Evolutionary conservation across 2,113 vertebrate species (phyloP), one percentile per base, ranked within the genome.

Genomic region (Centrocercus urophasianus): DNA sequence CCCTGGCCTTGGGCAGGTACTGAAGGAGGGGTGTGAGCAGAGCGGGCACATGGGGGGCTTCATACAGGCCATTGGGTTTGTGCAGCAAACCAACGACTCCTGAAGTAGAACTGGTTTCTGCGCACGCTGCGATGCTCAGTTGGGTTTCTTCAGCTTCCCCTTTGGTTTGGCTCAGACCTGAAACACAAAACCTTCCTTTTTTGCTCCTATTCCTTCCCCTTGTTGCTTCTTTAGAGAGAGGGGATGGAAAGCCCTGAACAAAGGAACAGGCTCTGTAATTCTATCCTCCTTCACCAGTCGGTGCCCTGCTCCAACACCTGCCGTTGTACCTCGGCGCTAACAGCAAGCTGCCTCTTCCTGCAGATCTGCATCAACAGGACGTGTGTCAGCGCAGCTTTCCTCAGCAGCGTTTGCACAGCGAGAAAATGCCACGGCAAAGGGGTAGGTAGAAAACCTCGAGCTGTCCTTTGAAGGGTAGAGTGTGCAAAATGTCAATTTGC

Each of bases 21-120:
- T 16, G 30, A 1, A 0, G 45, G 24, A 61, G 13, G 15, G 18
- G 3, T 40, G 38, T 7, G 27, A 76, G 27, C 1, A 32, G 2
- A 88, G 20, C 32, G 57, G 64, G 36, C 50, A 34, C 21, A 10
- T 1, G 27, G 2, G 25, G 4, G 42, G 10, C 30, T 54, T 42
- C 36, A 42, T 11, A 20, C 47, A 30, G 6, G 24, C 22, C 12
- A 63, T 38, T 52, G 67, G 19, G n/a, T 69, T 54, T 76, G 59
- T 59, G 81, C 52, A 59, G 28, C 15, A 25, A 59, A 54, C 20
- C 20, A 64, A 59, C 30, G n/a, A 42, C 22, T 17, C n/a, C 59
- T 54, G n/a, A 48, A 11, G 16, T 3, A 60, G 24, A 73, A 77
- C 30, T 4, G 22, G n/a, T 19, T 42, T 60, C 21, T 30, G 20